Evolutionary conservation across 2,888 invertebrate genomes (phyloP), one percentile per base, ranked within the genome.

Genomic region (Apotomis capreana): DNA sequence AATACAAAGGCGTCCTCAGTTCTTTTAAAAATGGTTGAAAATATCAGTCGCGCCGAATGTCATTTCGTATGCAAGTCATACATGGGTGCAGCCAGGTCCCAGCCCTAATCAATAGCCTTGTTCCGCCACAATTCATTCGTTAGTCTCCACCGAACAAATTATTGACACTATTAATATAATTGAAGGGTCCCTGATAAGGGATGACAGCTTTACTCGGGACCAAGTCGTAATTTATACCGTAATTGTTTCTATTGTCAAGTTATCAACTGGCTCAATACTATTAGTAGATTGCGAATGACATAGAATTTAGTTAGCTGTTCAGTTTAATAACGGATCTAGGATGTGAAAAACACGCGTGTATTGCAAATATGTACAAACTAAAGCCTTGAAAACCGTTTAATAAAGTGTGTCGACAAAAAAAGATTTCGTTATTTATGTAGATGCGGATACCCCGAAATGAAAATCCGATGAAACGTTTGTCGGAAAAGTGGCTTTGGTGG

Each of bases 91-190:
- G 72, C 76, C 77, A 76, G 79, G 81, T 82, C 80, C 78, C 79
- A 76, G 75, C 81, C 80, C 80, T 84, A 87, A 89, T 89, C 84
- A 89, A 78, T 76, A 76, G 82, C 79, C 85, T 89, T 89, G 89
- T 89, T 83, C 80, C 78, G 76, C 73, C 77, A 85, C 85, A 84
- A 89, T 87, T 80, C 83, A 79, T 85, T 87, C 85, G 83, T 87
- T 86, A 87, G 78, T 37, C 61, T 36, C 67, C 74, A 72, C 68
- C 51, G 61, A 46, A 61, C 57, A 62, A 62, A 64, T 64, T 60
- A 74, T 69, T 64, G 67, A 58, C 57, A 44, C 68, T 68, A 69
- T 71, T 68, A 62, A 49, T 62, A 71, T 62, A 67, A 68, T 61
- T 71, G 40, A 40, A 68, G 61, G 71, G 71, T 60, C 12, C 54